Evolutionary conservation across 2,113 vertebrate genomes (phyloP), one percentile per base, ranked within the genome.

Genomic region (Carassius gibelio): DNA sequence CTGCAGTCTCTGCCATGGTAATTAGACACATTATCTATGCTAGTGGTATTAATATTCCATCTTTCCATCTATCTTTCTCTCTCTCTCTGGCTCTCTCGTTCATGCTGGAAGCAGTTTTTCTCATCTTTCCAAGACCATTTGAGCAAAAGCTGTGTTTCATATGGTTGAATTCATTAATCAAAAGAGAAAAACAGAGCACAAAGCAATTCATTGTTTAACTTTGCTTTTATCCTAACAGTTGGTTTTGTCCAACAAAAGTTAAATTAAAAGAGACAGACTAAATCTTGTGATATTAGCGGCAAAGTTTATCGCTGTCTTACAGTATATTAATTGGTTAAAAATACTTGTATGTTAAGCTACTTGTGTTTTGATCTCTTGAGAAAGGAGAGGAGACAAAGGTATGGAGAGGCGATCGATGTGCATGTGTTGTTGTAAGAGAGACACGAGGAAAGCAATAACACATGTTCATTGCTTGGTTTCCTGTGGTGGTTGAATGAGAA

Each of bases 41-140:
- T 83, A 57, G 81, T 59, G 48, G 34, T 83, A 83, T 83, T 83
- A 83, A 72, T 83, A 72, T 83, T 83, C 81, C 68, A 72, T 74
- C 75, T 68, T 50, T 84, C 81, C 69, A 55, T 83, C 85, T 59
- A 11, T 76, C 80, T 69, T n/a, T 59, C 61, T 71, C 15, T 76
- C 62, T 83, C 23, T 71, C 62, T 61, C 15, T 76, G 50, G 77
- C 19, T 71, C 62, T 77, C 69, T 84, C 45, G 30, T 66, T 81
- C 10, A 71, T n/a, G 64, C 81, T 72, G 21, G 30, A 83, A 83
- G 50, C 50, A 72, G 68, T 83, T 83, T 82, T 72, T 13, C 30
- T 82, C 64, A 55, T 55, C 45, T 82, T 55, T 69, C 64, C 42
- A 72, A 72, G 50, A 83, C 30, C 34, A 38, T 72, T 83, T 72